Conservation (phyloP, 2,888 invertebrate species). For the Rhabditoides inermis region DNA sequence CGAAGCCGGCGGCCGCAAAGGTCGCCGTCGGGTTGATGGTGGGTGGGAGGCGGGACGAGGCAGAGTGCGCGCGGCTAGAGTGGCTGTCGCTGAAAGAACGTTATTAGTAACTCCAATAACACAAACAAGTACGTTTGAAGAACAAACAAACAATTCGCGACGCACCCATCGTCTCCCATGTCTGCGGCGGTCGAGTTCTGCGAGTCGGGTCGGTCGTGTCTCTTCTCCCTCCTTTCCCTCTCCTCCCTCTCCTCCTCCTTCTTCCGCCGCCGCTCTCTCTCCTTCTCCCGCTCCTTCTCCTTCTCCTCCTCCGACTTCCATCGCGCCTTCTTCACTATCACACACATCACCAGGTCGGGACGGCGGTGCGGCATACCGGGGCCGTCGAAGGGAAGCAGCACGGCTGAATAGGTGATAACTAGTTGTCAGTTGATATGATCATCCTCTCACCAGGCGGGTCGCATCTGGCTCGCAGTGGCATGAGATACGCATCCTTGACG, state of each 20-base stretch:
- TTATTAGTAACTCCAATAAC: too few species aligned
- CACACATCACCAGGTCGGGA: conserved; percentile 11
- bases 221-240: not conserved
- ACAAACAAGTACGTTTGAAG: too few species aligned
- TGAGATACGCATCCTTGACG: conserved; percentile 15
- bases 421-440: not conserved
- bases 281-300: not conserved
- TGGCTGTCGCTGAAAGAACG: too few species aligned
- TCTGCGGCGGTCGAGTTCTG: too few species aligned
- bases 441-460: conserved; percentile 9
- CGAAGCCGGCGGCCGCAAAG: too few species aligned
- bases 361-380: conserved; percentile 18
- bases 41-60: too few species aligned
- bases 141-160: too few species aligned
- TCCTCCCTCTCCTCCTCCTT: not conserved
- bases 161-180: too few species aligned
- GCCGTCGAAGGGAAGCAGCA: conserved; percentile 20
- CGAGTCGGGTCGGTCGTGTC: too few species aligned
- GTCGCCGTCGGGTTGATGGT: too few species aligned
- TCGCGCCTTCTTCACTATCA: conserved; percentile 5
- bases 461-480: conserved; percentile 6
- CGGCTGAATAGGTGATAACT: conserved; percentile 6
- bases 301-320: not conserved
- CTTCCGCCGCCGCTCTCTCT: not conserved
- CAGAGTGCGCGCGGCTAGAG: too few species aligned